Percentiles rank a stretch among this genome's conserved stretches.
Evolutionary conservation across 2,797 vertebrate species (phyloP).

Genomic region (Platyrinchus mystaceus): DNA sequence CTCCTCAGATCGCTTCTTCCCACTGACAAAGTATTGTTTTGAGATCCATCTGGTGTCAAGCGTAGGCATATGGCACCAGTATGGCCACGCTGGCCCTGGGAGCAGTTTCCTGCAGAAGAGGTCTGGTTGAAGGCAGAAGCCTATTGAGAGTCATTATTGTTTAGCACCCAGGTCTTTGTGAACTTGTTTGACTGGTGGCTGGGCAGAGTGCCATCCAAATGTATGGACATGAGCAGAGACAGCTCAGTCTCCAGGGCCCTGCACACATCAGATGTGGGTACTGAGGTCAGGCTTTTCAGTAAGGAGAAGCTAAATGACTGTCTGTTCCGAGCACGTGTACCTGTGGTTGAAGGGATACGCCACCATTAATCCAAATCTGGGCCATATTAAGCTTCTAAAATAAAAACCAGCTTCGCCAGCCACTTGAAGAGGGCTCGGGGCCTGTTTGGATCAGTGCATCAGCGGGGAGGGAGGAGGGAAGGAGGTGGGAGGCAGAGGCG

Average conservation of each 20-base stretch:
- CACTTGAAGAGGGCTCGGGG: slow-evolving; percentile 43
- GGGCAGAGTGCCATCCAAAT: slow-evolving; percentile 43
- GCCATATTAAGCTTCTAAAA: slow-evolving; percentile 70
- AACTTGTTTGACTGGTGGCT: slow-evolving; percentile 52
- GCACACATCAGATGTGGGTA: slow-evolving; percentile 60
- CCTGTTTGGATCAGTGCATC: background rate
- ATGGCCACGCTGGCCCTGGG: slow-evolving; percentile 35
- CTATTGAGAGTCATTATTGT: slow-evolving; percentile 53
- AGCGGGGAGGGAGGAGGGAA: background rate
- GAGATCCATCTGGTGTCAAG: slow-evolving; percentile 66
- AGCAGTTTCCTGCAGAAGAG: slow-evolving; percentile 55
- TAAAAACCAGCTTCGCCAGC: slow-evolving; percentile 70
- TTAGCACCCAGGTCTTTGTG: slow-evolving; percentile 58
- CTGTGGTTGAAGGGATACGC: slow-evolving; percentile 70
- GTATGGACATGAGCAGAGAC: slow-evolving; percentile 14
- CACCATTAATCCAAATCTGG: slow-evolving; percentile 64
- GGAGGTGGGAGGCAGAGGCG: background rate
- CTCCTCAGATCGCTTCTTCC: slow-evolving; percentile 34
- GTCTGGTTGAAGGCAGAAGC: slow-evolving; percentile 46
- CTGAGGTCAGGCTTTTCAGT: slow-evolving; percentile 37
- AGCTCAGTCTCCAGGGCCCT: slow-evolving; percentile 31
- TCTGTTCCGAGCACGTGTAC: slow-evolving; percentile 56
- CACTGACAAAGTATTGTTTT: slow-evolving; percentile 60
- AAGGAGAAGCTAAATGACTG: slow-evolving; percentile 60
- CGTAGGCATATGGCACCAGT: slow-evolving; percentile 71